Base-by-base conservation (phyloP, 2,797 vertebrate genomes). In the Scolopax rusticola region DNA sequence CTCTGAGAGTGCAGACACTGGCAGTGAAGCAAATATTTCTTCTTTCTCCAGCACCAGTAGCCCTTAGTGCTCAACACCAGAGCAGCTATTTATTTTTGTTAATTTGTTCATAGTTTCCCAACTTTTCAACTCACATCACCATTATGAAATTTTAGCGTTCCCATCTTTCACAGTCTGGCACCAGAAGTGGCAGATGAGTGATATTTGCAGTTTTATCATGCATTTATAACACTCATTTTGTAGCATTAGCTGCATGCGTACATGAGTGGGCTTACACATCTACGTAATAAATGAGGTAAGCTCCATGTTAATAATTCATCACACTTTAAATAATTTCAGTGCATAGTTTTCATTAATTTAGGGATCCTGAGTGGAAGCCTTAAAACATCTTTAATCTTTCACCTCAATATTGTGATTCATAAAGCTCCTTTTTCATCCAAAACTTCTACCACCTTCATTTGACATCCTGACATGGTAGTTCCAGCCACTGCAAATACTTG, bases 81-180 rank as follows among this genome's bases (percentile, higher is more conserved):
- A 88, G 40, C 24, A 87, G 40, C 30, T 76, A 36, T 73, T 85
- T 73, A 43, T 54, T 87, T 89, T 54, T 61, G 16, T 75, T 51
- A 79, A 50, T 65, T 91, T 91, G 61, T 60, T 90, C 56, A 50
- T 16, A 61, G 33, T 30, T 57, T 74, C 82, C 70, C 67, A 85
- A 15, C 77, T 78, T 91, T 38, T 70, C 45, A 71, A 28, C 10
- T 70, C n/a, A 8, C 43, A 45, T 27, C 0, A 0, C 11, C 11
- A 57, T 17, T 36, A 65, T 5, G n/a, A 89, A 82, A 67, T 77
- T 38, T 67, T 32, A 60, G 61, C 57, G n/a, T 93, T 54, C 28
- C 25, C 23, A 57, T 50, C 59, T 53, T 86, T 57, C 57, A n/a
- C 32, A 64, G 41, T 24, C 50, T 59, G 40, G 61, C 33, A 53